phyloP scores from a whole-genome alignment of 2,797 vertebrate species.

The Perodicticus potto region DNA sequence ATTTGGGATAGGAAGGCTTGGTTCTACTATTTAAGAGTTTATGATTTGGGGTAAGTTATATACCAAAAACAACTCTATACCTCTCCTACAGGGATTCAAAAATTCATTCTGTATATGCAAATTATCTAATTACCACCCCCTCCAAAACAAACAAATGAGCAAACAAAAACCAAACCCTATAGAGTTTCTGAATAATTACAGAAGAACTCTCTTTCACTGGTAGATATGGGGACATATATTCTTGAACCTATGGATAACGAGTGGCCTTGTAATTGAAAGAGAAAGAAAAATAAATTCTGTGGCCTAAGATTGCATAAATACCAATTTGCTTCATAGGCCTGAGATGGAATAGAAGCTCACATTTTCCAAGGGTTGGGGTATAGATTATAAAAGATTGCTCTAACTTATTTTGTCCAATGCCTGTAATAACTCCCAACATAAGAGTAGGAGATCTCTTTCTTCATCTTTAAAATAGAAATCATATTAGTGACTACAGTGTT shows the following conservation, averaged over 20 bases:
- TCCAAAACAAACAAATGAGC: not conserved
- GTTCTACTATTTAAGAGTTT: not conserved
- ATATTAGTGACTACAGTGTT: constrained; percentile 31
- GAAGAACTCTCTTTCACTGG: constrained; percentile 9
- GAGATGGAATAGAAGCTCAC: constrained; percentile 24
- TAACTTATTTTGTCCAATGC: constrained; percentile 27
- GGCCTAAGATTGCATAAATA: not conserved
- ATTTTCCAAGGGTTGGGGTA: constrained; percentile 8
- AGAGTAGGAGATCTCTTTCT: constrained; percentile 3
- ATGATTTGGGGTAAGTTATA: not conserved
- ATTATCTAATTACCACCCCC: not conserved
- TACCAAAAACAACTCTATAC: not conserved
- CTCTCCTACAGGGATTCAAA: not conserved
- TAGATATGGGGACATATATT: not conserved
- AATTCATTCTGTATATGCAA: not conserved
- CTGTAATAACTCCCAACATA: not conserved
- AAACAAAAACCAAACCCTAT: not conserved
- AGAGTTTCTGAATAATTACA: constrained; percentile 1
- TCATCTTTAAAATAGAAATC: constrained; percentile 53
- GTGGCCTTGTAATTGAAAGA: constrained; percentile 46
- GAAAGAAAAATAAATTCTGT: constrained; percentile 41
- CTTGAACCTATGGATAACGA: constrained; percentile 5
- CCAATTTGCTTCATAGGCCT: not conserved
- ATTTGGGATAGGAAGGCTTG: not conserved
- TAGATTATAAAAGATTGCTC: constrained; percentile 40